Evolutionary conservation across 37 sponge, comb jelly and placozoan genomes (phyloP), one percentile per base, ranked within the genome.

Genomic region (Bolinopsis microptera): DNA sequence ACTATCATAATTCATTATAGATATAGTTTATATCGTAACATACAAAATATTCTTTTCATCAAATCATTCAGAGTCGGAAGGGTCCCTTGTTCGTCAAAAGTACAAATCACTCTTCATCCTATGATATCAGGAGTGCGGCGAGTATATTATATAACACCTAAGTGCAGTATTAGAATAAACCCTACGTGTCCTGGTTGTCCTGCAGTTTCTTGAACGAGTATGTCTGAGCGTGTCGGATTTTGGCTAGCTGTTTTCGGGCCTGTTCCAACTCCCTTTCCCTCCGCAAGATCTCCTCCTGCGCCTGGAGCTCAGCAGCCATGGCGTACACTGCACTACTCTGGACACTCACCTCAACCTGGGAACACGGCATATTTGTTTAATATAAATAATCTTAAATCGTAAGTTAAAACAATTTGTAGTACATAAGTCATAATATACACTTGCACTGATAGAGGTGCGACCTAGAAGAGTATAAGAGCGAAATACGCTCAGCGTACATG

Each of bases 181-280:
- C 61, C 61, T 48, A 48, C 61, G 61, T 48, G 61, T 86, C 61
- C 26, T 34, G 38, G 3, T 41, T 38, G 37, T 80, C 82, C 26
- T 86, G 41, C 61, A 86, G 34, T 48, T 86, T 86, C 61, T 40
- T 86, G 61, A 86, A 86, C 48, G 90, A 86, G 90, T 86, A 86
- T 27, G 41, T 41, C 61, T 86, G 90, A 1, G 90, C 90, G 61
- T 86, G 41, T 32, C 96, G 41, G 92, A 96, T 95, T 69, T 86
- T 93, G 38, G 93, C 95, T 38, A 97, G 94, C 94, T 95, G 95
- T 35, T 93, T 93, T 92, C 92, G 92, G 21, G 96, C 97, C 69
- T 93, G 93, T 76, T 97, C 97, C 92, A 98, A 92, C 92, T 98
- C 98, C n/a, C 96, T 68, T 94, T 95, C 94, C 94, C 95, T 97